Base-by-base conservation (phyloP, 2,797 vertebrate genomes). In the Echiichthys vipera region DNA sequence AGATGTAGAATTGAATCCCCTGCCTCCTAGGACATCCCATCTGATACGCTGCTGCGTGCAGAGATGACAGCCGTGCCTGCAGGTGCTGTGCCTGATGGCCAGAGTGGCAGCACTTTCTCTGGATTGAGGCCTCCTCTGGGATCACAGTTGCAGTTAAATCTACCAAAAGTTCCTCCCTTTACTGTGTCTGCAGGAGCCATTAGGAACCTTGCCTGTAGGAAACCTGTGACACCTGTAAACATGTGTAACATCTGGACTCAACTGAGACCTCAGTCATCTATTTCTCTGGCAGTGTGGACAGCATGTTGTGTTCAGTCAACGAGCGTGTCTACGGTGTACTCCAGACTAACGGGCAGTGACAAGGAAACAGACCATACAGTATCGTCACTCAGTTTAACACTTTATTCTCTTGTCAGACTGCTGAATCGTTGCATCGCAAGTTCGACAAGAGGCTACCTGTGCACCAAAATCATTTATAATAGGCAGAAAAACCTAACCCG, bases 131-230 rank as follows among this genome's bases (percentile, higher is more conserved):
- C 27, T 51, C 27, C 24, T 51, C n/a, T 14, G 22, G 15, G 10
- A n/a, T 57, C 56, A 40, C 27, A 18, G 30, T 7, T 18, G 5
- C 32, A 37, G 27, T 2, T 8, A 47, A 3, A 1, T 32, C 10
- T 13, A 32, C 20, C 8, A 15, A 34, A 7, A 39, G n/a, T 15
- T 37, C 36, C 10, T 36, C 20, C 15, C 43, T 40, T 45, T 62
- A 14, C 9, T 63, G 6, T 43, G 15, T 67, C 94, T 93, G 42
- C 91, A 96, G 93, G 95, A 92, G 93, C 95, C 77, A 96, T 97
- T 91, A 93, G 91, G 84, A 96, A 96, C 85, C 88, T 96, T 93
- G 95, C 95, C 29, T 95, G 95, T 88, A 91, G 95, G 96, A 84
- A 57, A 18, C 43, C 18, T 6, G 22, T 34, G 39, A 22, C 65